A percentile compares a stretch with the other conserved stretches of the same genome.
phyloP scores from a whole-genome alignment of 2,888 invertebrate genomes.

The Eupithecia pulchellata region DNA sequence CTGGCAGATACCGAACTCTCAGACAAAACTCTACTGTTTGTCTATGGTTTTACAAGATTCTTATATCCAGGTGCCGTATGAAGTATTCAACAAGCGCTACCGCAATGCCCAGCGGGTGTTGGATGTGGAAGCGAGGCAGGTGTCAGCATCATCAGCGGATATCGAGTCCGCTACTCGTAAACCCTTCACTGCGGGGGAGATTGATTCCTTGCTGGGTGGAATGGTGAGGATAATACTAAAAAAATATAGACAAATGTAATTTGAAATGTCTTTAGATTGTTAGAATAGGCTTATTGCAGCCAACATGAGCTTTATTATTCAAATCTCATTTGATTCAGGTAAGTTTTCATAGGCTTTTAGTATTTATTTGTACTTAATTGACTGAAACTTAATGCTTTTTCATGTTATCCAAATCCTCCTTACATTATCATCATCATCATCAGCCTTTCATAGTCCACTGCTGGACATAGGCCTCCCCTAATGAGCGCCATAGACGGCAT shows the following conservation, averaged over 20 bases:
- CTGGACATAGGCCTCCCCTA: no score
- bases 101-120: constrained; percentile 97
- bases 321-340: no score
- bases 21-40: background rate
- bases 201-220: constrained; percentile 92
- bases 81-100: constrained; percentile 98
- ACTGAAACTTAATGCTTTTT: no score
- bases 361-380: background rate
- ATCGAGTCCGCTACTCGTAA: constrained; percentile 90
- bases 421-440: no score
- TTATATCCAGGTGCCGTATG: constrained; percentile 95
- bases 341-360: background rate
- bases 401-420: no score
- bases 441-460: no score
- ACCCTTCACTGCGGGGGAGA: constrained; percentile 86
- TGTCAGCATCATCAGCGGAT: constrained; percentile 91
- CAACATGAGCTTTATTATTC: no score
- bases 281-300: no score
- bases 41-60: no score
- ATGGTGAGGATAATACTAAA: constrained; percentile 83
- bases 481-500: no score
- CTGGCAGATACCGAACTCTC: no score
- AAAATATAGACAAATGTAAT: background rate
- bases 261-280: no score
- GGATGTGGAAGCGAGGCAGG: constrained; percentile 96